Conservation (phyloP, 2,797 vertebrate species). For the Peromyscus melanophrys region DNA sequence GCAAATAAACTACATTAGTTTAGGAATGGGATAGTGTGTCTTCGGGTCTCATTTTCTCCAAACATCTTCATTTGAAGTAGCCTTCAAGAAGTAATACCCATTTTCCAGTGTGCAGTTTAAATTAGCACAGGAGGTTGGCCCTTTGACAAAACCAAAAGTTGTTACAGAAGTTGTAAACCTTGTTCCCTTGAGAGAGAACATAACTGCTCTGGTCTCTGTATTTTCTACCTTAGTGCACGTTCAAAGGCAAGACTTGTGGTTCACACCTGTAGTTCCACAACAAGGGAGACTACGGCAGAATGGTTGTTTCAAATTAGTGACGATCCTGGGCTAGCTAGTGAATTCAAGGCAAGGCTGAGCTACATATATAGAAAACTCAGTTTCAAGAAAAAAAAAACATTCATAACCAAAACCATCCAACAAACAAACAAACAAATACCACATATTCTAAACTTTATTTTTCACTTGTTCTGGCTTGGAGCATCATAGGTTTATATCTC, state of each 20-base stretch:
- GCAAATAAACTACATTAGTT: neutral
- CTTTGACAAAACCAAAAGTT: neutral
- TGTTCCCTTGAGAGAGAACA: neutral
- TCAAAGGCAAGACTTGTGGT: neutral
- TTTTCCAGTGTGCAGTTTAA: neutral
- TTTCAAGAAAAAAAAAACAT: too few species aligned
- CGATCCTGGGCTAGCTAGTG: neutral
- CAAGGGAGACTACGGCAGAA: neutral
- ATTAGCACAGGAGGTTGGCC: neutral
- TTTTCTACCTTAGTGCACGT: neutral
- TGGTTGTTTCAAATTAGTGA: neutral
- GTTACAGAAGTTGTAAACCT: neutral
- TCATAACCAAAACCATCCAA: neutral
- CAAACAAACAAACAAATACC: neutral
- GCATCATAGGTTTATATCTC: conserved; percentile 49
- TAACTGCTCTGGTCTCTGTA: neutral
- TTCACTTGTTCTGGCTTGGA: neutral
- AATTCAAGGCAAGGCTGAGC: neutral
- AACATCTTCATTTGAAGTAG: neutral
- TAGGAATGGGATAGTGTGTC: neutral
- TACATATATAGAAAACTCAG: neutral
- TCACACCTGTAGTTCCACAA: neutral
- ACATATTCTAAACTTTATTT: conserved; percentile 5
- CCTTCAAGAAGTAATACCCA: neutral
- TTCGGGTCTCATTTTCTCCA: neutral